Base-by-base conservation (phyloP, 2,797 vertebrate genomes). In the Hypotaenidia philippensis region DNA sequence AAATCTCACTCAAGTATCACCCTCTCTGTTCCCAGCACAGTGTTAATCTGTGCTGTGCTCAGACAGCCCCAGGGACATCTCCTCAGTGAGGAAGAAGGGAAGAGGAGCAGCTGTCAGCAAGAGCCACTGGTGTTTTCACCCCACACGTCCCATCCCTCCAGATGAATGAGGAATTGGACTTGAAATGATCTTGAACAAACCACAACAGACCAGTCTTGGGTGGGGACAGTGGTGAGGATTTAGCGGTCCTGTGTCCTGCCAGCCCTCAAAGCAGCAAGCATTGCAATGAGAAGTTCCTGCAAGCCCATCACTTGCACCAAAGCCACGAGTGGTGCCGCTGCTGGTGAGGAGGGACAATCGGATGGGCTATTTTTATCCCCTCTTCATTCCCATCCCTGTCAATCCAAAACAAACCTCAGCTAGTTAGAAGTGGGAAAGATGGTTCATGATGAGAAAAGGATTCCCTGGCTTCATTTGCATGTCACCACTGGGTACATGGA, bases 391-490 rank as follows among this genome's bases (percentile, higher is more conserved):
- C 94, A 86, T 6, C 76, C 59, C 65, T 18, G 82, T 56, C 91
- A 84, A 52, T 94, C 80, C 96, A 88, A 93, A 93, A 88, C 77
- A 95, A 91, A 93, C 93, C 89, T 55, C 74, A 80, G 1, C 85
- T 40, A 60, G 87, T 85, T 59, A 56, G 90, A 79, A 45, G 76
- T 60, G 70, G 91, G 83, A 91, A 94, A 83, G 92, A 90, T 19
- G 50, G 65, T 81, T 91, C 41, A 18, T 0, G 5, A 81, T 76
- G 85, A 93, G 92, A 93, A 81, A 71, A 94, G 93, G 96, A 95
- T 95, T 96, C 94, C 85, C 94, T 90, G 82, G 83, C 89, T 68
- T 0, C 18, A 45, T 29, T 6, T 53, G 55, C 2, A 5, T 81
- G 34, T 75, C 79, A 69, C 84, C 49, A 4, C 60, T 69, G 63